These are phyloP conservation scores for Lepeophtheirus salmonis DNA, from an alignment of 1,140 invertebrate species.

Conservation along the genomic window DNA sequence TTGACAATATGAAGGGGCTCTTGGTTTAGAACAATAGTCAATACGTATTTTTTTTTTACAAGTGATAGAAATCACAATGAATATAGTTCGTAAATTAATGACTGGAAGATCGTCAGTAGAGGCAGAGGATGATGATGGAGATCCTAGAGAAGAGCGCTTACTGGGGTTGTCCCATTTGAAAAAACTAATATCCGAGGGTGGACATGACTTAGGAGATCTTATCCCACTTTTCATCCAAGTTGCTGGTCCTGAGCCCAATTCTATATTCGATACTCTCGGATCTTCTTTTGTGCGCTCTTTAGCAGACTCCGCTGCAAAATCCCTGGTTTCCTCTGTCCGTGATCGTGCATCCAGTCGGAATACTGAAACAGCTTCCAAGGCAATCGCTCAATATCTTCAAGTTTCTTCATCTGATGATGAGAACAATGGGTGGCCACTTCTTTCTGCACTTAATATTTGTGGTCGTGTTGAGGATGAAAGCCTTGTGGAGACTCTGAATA, in stretches of 20 bases:
- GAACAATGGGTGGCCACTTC: conserved; percentile 88
- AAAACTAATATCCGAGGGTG: background rate
- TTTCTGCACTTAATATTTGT: conserved; percentile 67
- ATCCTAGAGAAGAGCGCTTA: background rate
- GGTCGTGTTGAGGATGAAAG: conserved; percentile 56
- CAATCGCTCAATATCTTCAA: conserved; percentile 40
- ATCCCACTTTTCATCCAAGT: conserved; percentile 19
- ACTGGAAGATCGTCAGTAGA: background rate
- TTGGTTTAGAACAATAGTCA: no score
- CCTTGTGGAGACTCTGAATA: conserved; percentile 78
- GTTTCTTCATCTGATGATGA: conserved; percentile 36
- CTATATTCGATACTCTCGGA: conserved; percentile 19
- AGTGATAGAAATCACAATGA: background rate
- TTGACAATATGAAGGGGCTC: no score
- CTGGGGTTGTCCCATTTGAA: background rate
- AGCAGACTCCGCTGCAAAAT: background rate
- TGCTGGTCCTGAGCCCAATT: conserved; percentile 18
- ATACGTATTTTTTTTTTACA: no score
- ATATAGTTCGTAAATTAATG: conserved; percentile 9
- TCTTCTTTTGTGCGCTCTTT: conserved; percentile 3
- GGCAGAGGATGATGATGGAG: background rate
- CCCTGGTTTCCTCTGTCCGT: conserved; percentile 25
- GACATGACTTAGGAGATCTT: background rate
- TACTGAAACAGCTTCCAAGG: conserved; percentile 80
- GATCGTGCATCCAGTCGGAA: conserved; percentile 82